Percentiles rank a stretch among this genome's conserved stretches.
Conservation (phyloP, 1,140 invertebrate species). For the Dysdera silvatica region DNA sequence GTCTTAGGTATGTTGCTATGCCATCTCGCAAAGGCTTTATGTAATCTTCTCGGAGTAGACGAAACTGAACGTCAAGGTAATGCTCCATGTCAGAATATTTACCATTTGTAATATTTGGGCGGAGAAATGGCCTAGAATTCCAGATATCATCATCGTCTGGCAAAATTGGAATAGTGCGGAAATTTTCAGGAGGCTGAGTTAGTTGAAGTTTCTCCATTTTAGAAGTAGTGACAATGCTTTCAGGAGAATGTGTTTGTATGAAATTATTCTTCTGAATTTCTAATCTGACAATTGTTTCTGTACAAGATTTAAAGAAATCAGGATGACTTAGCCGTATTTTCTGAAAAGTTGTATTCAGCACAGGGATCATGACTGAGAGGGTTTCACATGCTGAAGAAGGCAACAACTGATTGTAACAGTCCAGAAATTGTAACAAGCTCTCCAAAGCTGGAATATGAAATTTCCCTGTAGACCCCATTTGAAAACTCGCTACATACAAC, state of each 20-base stretch:
- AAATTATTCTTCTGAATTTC: neutral
- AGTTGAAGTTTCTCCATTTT: neutral
- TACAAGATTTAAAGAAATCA: neutral
- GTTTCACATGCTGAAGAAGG: neutral
- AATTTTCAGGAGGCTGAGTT: constrained; percentile 22
- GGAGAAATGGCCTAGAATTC: constrained; percentile 43
- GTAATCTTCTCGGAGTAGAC: constrained; percentile 64
- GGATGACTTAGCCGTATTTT: neutral
- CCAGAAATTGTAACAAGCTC: neutral
- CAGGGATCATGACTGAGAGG: neutral
- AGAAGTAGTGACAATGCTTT: neutral
- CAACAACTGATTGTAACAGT: neutral
- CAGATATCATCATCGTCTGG: constrained; percentile 18
- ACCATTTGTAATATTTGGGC: constrained; percentile 54
- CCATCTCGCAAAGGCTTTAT: constrained; percentile 43
- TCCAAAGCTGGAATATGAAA: neutral
- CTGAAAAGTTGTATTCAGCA: neutral
- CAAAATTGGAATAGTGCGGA: constrained; percentile 23
- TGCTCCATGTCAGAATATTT: constrained; percentile 55
- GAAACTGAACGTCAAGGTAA: constrained; percentile 69
- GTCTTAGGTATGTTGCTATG: constrained; percentile 5
- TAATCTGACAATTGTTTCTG: neutral
- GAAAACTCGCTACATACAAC: neutral
- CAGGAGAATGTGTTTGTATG: neutral
- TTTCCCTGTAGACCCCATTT: neutral